Evolutionary conservation across 2,888 invertebrate genomes (phyloP).

Genomic region (Epirrita christyi): DNA sequence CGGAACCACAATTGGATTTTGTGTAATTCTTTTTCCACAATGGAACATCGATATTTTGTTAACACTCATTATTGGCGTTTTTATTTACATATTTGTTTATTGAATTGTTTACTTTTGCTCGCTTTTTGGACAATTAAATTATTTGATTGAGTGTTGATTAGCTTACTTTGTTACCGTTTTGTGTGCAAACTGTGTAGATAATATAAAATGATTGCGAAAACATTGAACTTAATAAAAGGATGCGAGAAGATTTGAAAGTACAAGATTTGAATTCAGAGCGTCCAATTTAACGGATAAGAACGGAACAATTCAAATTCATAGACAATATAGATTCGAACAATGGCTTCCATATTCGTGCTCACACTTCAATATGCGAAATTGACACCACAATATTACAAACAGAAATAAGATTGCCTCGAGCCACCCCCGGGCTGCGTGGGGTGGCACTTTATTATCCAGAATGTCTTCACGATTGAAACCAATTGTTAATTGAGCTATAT

Average conservation of each 20-base stretch:
- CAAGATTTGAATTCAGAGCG: constrained; percentile 40
- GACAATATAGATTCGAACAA: constrained; percentile 69
- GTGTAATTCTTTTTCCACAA: constrained; percentile 67
- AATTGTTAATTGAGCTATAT: constrained; percentile 85
- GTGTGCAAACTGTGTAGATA: constrained; percentile 10
- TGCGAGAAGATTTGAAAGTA: constrained; percentile 31
- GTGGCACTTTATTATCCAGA: constrained; percentile 79
- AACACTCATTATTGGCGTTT: constrained; percentile 67
- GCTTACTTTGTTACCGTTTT: constrained; percentile 25
- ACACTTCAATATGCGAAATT: constrained; percentile 83
- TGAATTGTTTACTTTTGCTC: constrained; percentile 46
- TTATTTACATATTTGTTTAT: constrained; percentile 55
- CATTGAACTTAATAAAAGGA: constrained; percentile 21
- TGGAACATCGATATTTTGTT: constrained; percentile 55
- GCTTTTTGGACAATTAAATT: constrained; percentile 39
- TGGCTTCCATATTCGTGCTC: constrained; percentile 71
- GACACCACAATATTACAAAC: constrained; percentile 84
- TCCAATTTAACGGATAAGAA: constrained; percentile 58
- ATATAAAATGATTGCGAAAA: constrained; percentile 21
- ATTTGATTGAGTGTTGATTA: constrained; percentile 41
- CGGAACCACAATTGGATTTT: constrained; percentile 78
- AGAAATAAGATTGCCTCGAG: constrained; percentile 81
- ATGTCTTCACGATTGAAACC: constrained; percentile 84
- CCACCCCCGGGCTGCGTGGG: constrained; percentile 61
- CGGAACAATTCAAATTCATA: constrained; percentile 65